Base-by-base conservation (phyloP, 2,113 vertebrate genomes). In the Dermatemys mawii region DNA sequence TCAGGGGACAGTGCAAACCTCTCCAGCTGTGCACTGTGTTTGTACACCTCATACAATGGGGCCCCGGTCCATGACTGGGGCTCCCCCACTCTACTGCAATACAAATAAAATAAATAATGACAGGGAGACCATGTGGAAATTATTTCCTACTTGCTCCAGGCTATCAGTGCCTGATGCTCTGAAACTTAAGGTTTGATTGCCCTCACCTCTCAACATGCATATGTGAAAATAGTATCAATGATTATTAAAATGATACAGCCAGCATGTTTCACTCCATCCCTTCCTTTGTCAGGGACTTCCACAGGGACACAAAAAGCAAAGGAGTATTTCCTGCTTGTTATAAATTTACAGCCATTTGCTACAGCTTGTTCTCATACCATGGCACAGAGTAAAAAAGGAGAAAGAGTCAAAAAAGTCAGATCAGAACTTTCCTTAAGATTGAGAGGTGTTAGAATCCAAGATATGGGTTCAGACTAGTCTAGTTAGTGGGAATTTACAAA, bases 221-320 rank as follows among this genome's bases (percentile, higher is more conserved):
- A 35, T n/a, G 35, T 67, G 60, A 67, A 67, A n/a, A 67, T 9
- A n/a, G 9, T 35, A n/a, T 67, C 35, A 35, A n/a, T 67, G 60
- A 67, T 67, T 67, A 67, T 67, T 67, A 67, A 67, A 67, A 67
- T n/a, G 60, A 67, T n/a, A 67, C 32, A 4, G 82, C 49, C 78
- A 92, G 93, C 95, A 90, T 5, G 86, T 81, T 86, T 53, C 5
- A 78, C 75, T 89, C 29, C 89, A 35, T 4, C 94, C 81, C 80
- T 4, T 96, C 95, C 95, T 96, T 93, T 90, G 94, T 95, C 92
- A 94, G 90, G 96, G 95, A 96, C 96, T 95, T 97, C 95, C 95
- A 95, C 89, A 97, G 57, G 93, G 93, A 90, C 93, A 94, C 96
- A 95, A 96, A 96, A 96, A 96, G 95, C 70, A 86, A 3, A 90